These are phyloP conservation scores for Crematogaster levior DNA, from an alignment of 2,888 invertebrate genomes.

Conservation along the genomic window DNA sequence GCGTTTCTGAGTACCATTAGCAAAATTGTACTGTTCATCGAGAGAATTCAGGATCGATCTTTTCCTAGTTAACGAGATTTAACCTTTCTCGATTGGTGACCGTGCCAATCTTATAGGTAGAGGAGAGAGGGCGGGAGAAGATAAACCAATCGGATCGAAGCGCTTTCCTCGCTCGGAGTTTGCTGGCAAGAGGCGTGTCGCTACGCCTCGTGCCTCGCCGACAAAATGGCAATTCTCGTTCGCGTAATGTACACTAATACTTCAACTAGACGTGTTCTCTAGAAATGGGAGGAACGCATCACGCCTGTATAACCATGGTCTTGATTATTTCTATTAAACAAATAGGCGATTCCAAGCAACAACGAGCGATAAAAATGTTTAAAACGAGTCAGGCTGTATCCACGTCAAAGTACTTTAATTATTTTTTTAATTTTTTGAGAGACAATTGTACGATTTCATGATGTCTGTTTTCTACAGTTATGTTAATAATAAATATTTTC, in stretches of 20 bases:
- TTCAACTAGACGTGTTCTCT: background rate
- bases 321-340: background rate
- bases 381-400: too few relatives aligned
- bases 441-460: background rate
- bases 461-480: background rate
- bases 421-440: too few relatives aligned
- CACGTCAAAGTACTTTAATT: background rate
- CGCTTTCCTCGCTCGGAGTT: constrained; percentile 16
- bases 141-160: constrained; percentile 45
- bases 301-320: background rate
- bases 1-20: background rate
- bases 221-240: constrained; percentile 51
- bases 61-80: constrained; percentile 26
- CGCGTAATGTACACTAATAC: constrained; percentile 12
- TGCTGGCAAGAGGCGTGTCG: constrained; percentile 44
- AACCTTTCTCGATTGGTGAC: constrained; percentile 21
- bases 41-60: background rate
- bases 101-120: background rate
- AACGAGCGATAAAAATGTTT: background rate
- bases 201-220: constrained; percentile 43
- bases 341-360: background rate
- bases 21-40: constrained; percentile 21
- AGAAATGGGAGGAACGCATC: background rate
- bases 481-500: background rate
- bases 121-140: constrained; percentile 4